Percentiles rank a stretch among this genome's conserved stretches.
Conservation (phyloP, 1,140 invertebrate genomes). For the Zophobas morio region DNA sequence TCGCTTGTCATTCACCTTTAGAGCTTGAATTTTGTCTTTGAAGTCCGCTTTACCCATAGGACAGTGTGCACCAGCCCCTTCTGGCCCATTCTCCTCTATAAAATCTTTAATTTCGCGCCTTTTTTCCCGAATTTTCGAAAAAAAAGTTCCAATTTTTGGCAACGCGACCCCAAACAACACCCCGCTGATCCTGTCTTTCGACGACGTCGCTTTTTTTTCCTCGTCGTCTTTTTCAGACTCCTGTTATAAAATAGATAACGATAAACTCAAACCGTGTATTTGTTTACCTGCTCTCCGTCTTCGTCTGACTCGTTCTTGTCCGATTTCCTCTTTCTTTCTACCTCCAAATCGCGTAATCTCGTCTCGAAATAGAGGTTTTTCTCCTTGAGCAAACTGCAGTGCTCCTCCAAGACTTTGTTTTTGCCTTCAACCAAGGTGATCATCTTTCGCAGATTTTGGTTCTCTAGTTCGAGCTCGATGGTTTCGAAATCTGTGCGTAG, state of each 20-base stretch:
- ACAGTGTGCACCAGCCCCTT: background rate
- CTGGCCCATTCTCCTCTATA: background rate
- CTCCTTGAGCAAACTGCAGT: slow-evolving; percentile 4
- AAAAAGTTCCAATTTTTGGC: slow-evolving; percentile 6
- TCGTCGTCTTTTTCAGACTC: background rate
- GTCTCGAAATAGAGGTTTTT: slow-evolving; percentile 7
- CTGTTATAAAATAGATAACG: background rate
- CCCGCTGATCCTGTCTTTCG: background rate
- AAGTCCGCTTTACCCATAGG: background rate
- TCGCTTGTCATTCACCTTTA: background rate
- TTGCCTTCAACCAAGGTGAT: slow-evolving; percentile 1
- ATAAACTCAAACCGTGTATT: background rate
- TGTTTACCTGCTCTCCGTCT: slow-evolving; percentile 9
- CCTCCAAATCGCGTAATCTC: slow-evolving; percentile 3
- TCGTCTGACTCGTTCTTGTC: background rate
- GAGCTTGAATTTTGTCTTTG: background rate
- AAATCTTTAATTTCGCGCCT: slow-evolving; percentile 2
- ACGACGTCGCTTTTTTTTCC: background rate
- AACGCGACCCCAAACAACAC: background rate
- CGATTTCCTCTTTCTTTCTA: background rate
- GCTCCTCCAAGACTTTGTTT: slow-evolving; percentile 3
- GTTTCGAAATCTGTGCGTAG: background rate
- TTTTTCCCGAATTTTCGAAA: slow-evolving; percentile 17
- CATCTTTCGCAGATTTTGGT: background rate
- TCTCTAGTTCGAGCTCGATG: background rate